Base-by-base conservation (phyloP, 37 sponge, comb jelly and placozoan genomes). In the Beroe ovata region DNA sequence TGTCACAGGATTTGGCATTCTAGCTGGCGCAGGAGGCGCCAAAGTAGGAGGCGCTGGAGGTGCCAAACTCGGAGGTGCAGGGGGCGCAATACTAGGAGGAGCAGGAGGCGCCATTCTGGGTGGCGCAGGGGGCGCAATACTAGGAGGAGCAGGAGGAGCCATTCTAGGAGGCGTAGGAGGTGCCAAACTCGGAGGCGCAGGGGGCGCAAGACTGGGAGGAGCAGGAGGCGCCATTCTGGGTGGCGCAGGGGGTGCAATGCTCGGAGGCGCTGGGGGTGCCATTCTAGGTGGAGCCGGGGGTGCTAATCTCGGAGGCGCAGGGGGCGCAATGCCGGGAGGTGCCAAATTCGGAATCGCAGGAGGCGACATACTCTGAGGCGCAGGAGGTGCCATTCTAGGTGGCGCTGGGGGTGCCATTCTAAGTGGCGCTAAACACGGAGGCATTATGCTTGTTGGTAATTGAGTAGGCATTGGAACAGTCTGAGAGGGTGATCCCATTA, bases 61-160 rank as follows among this genome's bases (percentile, higher is more conserved):
- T n/a, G n/a, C n/a, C n/a, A n/a, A n/a, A n/a, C n/a, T n/a, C 6
- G 6, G 54, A 16, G 63, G 63, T 6, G 8, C 8, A 20, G 8
- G 22, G 19, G 63, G 63, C 22, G 63, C 63, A 4, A 62, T 25
- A 62, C 28, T 62, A 62, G 63, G 19, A n/a, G 63, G 63, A 6
- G 63, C 28, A 28, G 63, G 63, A 20, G 63, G 63, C 19, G 63
- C 63, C 63, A 6, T 47, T 16, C 54, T 47, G 63, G 63, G 63
- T 26, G 63, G 63, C 23, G 63, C 63, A 4, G 63, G 63, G 21
- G 63, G 63, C 3, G 59, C 59, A 58, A 16, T 58, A 19, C 16
- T 11, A 58, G 16, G 16, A 58, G 59, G 59, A 58, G 16, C 16
- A 11, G 16, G 59, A 11, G 11, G 54, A 11, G 54, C 54, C 6